Evolutionary conservation across 1,140 invertebrate species (phyloP).

Genomic region (Lamellibrachia luymesi): DNA sequence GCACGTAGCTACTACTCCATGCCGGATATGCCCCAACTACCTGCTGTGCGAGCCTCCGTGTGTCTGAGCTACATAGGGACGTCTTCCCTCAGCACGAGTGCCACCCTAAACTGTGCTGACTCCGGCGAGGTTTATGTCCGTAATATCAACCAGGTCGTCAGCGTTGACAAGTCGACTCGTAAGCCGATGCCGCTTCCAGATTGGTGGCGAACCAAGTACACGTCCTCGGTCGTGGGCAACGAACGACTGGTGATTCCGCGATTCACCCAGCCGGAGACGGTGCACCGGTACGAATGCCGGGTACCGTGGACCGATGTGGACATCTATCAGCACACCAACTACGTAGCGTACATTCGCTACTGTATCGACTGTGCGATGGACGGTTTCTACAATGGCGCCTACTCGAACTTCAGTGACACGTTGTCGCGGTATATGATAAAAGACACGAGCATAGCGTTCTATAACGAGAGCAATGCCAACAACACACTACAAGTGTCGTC

Average conservation of each 20-base stretch:
- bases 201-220: slow-evolving; percentile 35
- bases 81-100: slow-evolving; percentile 27
- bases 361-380: slow-evolving; percentile 30
- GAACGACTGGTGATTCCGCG: slow-evolving; percentile 20
- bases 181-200: slow-evolving; percentile 32
- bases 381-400: slow-evolving; percentile 23
- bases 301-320: slow-evolving; percentile 29
- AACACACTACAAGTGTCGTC: slow-evolving; percentile 26
- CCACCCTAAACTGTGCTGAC: slow-evolving; percentile 9
- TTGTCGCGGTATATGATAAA: slow-evolving; percentile 23
- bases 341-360: slow-evolving; percentile 27
- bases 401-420: slow-evolving; percentile 18
- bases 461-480: slow-evolving; percentile 25
- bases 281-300: neutral
- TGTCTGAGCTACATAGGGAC: slow-evolving; percentile 28
- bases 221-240: neutral
- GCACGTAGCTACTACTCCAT: neutral
- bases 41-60: neutral
- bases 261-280: slow-evolving; percentile 10
- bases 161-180: slow-evolving; percentile 27
- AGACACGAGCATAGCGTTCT: slow-evolving; percentile 25
- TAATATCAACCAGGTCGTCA: slow-evolving; percentile 29
- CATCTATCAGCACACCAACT: slow-evolving; percentile 31
- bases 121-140: slow-evolving; percentile 15
- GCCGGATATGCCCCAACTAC: neutral